phyloP scores from a whole-genome alignment of 1,140 invertebrate genomes.

The Lysiphlebus fabarum region DNA sequence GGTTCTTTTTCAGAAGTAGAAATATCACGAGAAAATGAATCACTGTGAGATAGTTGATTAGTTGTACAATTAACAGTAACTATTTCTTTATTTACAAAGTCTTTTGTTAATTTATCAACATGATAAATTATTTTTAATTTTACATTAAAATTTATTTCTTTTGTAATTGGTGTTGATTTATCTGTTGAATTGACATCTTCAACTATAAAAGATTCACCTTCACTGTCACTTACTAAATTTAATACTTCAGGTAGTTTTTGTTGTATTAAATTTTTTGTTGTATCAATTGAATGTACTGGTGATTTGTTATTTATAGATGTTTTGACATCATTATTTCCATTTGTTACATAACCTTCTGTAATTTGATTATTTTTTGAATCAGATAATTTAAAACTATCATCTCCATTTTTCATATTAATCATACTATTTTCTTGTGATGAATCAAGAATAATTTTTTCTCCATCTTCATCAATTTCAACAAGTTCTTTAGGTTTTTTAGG shows the following conservation, averaged over 20 bases:
- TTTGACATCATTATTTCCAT: conserved; percentile 24
- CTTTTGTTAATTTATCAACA: conserved; percentile 43
- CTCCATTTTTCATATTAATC: conserved; percentile 26
- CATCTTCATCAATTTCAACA: conserved; percentile 44
- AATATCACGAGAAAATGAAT: conserved; percentile 44
- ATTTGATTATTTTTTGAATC: conserved; percentile 18
- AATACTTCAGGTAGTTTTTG: conserved; percentile 26
- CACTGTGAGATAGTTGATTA: conserved; percentile 22
- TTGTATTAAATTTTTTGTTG: too few relatives aligned
- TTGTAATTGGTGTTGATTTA: conserved; percentile 36
- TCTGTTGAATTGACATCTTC: conserved; percentile 27
- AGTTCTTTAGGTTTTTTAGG: conserved; percentile 34
- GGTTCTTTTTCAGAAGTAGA: conserved; percentile 52
- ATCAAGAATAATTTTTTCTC: conserved; percentile 38
- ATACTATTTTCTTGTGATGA: conserved; percentile 37
- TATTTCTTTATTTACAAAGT: conserved; percentile 41
- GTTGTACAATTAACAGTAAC: conserved; percentile 31
- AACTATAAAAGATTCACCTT: conserved; percentile 32
- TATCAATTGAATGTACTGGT: background rate
- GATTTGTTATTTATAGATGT: background rate
- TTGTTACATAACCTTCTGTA: conserved; percentile 24
- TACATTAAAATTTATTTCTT: conserved; percentile 39
- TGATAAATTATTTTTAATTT: conserved; percentile 43
- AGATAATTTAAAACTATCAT: conserved; percentile 32
- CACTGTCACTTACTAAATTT: conserved; percentile 34